Conservation (phyloP, 2,797 vertebrate species). For the Xyrichtys novacula region DNA sequence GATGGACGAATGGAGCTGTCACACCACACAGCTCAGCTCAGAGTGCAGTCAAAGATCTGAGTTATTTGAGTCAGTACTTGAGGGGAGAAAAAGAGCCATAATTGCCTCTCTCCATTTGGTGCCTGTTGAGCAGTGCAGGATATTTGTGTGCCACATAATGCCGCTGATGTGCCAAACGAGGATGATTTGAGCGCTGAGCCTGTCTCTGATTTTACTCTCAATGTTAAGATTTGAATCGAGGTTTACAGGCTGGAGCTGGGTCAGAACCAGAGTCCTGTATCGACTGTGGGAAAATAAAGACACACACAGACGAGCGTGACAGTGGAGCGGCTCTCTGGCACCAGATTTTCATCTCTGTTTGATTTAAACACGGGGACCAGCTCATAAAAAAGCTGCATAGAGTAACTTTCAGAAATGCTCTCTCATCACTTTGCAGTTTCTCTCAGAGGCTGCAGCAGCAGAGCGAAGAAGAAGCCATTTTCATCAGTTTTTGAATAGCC, state of each 20-base stretch:
- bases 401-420: slow-evolving; percentile 38
- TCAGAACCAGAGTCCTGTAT: neutral
- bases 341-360: neutral
- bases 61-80: neutral
- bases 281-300: neutral
- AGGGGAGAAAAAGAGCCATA: neutral
- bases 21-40: neutral
- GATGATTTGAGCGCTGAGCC: neutral
- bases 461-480: slow-evolving; percentile 16
- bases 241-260: neutral
- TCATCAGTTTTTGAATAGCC: slow-evolving; percentile 22
- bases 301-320: neutral
- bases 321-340: neutral
- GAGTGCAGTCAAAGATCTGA: neutral
- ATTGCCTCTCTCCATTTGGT: neutral
- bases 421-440: slow-evolving; percentile 45
- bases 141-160: neutral
- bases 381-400: slow-evolving; percentile 17
- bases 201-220: neutral
- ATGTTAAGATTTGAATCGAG: neutral
- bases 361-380: slow-evolving; percentile 26
- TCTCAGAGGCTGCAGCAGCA: slow-evolving; percentile 22
- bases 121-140: neutral
- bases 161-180: neutral
- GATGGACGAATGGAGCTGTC: neutral